Evolutionary conservation across 2,888 invertebrate genomes (phyloP), one percentile per base, ranked within the genome.

Genomic region (Dicranocentrus wangi): DNA sequence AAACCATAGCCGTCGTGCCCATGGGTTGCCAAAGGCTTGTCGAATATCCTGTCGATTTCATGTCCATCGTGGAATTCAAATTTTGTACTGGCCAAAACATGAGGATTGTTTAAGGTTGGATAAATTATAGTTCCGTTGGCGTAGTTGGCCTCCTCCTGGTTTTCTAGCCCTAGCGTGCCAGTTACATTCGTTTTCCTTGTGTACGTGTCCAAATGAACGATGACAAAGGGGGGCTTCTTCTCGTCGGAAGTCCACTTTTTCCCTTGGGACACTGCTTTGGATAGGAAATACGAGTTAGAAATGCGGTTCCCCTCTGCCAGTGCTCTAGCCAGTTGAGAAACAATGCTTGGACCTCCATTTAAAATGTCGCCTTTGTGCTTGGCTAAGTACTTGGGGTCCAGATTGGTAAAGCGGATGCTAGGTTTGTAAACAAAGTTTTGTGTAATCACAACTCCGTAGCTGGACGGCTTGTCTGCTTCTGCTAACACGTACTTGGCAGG

Each of bases 81-180:
- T 47, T 77, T 76, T 0, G 81, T 81, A 39, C 81, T 81, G 10
- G 81, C 81, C 27, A 81, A 58, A 21, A 77, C 61, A n/a, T 70
- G 19, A 21, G 81, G 81, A 58, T 81, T 23, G 21, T 70, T 71
- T 17, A 42, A 2, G 23, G 76, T 76, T 0, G 81, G 81, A 27
- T 81, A 81, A 25, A 81, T 81, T 15, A 81, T 77, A 0, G 81
- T 81, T 15, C 81, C 81, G 28, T 81, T 81, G n/a, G 76, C 70
- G 39, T 81, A 81, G 23, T 71, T 81, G 2, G 70, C 69, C 25
- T 81, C 81, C 10, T 61, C 66, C 10, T 76, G 47, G 7, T 77
- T 61, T 7, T 77, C 68, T 7, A 81, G 13, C 1, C 76, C 81
- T 8, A 76, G 25, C 0, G 17, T 23, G 5, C 51, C 51, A n/a